Conservation (phyloP, 2,797 vertebrate species). For the Urophycis tenuis region DNA sequence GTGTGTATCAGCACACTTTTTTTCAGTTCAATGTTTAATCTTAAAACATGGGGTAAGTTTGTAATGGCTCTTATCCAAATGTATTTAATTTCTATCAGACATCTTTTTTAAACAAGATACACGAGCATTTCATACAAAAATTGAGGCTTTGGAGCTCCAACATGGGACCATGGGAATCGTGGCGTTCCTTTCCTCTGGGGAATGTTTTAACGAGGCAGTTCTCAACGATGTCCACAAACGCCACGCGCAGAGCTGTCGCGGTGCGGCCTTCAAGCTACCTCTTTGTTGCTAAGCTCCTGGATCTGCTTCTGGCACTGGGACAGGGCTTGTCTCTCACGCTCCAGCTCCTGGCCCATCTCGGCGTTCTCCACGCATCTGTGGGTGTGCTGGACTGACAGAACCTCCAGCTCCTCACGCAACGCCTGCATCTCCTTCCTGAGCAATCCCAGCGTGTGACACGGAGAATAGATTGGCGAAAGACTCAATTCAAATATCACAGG, state of each 20-base stretch:
- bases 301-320: constrained; percentile 81
- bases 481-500: neutral
- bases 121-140: neutral
- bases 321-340: constrained; percentile 78
- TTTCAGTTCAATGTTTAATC: no score
- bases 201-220: neutral
- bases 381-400: constrained; percentile 86
- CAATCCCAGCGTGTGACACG: no score
- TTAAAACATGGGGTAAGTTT: neutral
- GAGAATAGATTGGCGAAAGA: neutral
- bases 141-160: neutral
- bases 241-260: neutral
- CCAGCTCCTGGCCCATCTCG: constrained; percentile 81
- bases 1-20: neutral
- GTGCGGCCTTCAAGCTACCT: constrained; percentile 60
- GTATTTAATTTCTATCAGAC: neutral
- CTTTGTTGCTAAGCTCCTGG: constrained; percentile 82
- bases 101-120: neutral
- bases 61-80: neutral
- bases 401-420: constrained; percentile 85
- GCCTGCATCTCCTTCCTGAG: constrained; percentile 86
- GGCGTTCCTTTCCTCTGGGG: neutral
- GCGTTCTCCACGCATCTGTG: constrained; percentile 92
- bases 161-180: neutral
- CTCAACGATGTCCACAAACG: neutral